Percentiles rank a stretch among this genome's conserved stretches.
Conservation (phyloP, 2,888 invertebrate genomes). For the Biston betularia region DNA sequence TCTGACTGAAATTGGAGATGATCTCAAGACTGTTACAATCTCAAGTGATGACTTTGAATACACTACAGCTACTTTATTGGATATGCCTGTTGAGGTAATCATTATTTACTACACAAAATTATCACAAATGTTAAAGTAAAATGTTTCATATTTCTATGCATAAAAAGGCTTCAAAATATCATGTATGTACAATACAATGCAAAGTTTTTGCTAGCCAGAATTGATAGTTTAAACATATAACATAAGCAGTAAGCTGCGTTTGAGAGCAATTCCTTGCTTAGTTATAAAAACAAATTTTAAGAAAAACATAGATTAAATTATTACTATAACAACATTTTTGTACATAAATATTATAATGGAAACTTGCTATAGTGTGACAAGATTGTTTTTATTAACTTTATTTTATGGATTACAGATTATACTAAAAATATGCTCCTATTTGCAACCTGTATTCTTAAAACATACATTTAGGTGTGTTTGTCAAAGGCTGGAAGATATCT, state of each 20-base stretch:
- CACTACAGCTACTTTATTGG: conserved; percentile 59
- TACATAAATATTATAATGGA: too few relatives aligned
- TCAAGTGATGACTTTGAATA: conserved; percentile 51
- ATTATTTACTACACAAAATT: not conserved
- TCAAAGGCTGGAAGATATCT: conserved; percentile 83
- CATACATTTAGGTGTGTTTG: conserved; percentile 84
- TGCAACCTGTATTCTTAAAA: conserved; percentile 85
- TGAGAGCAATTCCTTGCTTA: too few relatives aligned
- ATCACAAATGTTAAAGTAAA: not conserved
- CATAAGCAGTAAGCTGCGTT: too few relatives aligned
- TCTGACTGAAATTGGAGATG: conserved; percentile 62
- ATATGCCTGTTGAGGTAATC: conserved; percentile 77
- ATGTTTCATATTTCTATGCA: not conserved
- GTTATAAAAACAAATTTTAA: too few relatives aligned
- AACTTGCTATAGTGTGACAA: not conserved
- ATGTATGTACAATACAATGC: too few relatives aligned
- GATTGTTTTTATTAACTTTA: not conserved
- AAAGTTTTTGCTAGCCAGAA: too few relatives aligned
- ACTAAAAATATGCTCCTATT: conserved; percentile 86
- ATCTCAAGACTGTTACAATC: conserved; percentile 43
- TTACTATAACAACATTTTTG: too few relatives aligned
- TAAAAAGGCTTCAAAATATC: too few relatives aligned
- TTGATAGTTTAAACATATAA: too few relatives aligned
- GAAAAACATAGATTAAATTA: too few relatives aligned
- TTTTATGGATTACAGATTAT: conserved; percentile 74